Evolutionary conservation across 1,140 invertebrate genomes (phyloP).

Genomic region (Pseudoatta argentina): DNA sequence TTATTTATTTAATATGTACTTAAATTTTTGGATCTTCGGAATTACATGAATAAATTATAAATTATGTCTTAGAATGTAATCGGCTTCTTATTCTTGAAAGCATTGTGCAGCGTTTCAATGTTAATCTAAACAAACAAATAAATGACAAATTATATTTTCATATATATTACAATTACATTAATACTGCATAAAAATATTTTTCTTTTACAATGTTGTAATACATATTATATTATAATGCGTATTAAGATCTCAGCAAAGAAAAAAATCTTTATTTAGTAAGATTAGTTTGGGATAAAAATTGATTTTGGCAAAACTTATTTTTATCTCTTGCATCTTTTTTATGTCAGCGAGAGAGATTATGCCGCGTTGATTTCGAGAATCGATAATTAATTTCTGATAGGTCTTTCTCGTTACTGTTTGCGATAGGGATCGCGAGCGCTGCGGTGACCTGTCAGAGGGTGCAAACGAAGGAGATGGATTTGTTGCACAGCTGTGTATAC

Average conservation of each 20-base stretch:
- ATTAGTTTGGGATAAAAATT: neutral
- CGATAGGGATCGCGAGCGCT: conserved; percentile 65
- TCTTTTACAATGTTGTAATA: conserved; percentile 11
- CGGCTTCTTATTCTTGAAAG: conserved; percentile 30
- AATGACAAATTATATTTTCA: conserved; percentile 5
- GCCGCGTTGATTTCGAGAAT: conserved; percentile 48
- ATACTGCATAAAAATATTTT: neutral
- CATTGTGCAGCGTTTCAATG: conserved; percentile 23
- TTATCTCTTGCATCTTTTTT: conserved; percentile 12
- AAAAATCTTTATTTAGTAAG: neutral
- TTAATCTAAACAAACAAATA: conserved; percentile 29
- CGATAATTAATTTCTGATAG: conserved; percentile 79
- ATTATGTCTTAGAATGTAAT: conserved; percentile 35
- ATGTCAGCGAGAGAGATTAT: neutral
- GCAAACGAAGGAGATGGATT: conserved; percentile 78
- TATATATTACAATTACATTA: conserved; percentile 2
- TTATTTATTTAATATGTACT: conserved; percentile 54
- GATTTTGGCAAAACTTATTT: conserved; percentile 1
- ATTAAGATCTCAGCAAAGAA: conserved; percentile 11
- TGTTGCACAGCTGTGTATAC: conserved; percentile 84
- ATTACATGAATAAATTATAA: conserved; percentile 2
- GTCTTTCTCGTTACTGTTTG: conserved; percentile 66
- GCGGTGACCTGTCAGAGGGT: conserved; percentile 70
- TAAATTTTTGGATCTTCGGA: conserved; percentile 4
- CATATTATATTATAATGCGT: neutral